These are phyloP conservation scores for Gambusia affinis DNA, from an alignment of 2,113 vertebrate genomes.

Conservation along the genomic window DNA sequence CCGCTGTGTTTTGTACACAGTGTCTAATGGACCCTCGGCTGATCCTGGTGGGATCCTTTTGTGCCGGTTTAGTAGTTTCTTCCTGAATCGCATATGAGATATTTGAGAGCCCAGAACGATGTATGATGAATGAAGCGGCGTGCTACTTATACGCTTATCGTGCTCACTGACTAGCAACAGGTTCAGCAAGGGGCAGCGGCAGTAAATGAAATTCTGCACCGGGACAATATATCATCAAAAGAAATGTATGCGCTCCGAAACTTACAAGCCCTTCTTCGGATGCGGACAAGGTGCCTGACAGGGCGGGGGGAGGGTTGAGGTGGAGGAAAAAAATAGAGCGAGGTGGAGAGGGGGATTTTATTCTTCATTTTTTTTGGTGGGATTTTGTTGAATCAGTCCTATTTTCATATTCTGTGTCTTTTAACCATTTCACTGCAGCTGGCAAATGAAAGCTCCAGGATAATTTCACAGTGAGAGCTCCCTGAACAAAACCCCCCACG, in stretches of 20 bases:
- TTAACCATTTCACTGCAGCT: constrained; percentile 76
- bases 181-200: constrained; percentile 98
- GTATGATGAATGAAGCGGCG: constrained; percentile 99
- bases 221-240: constrained; percentile 99
- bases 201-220: constrained; percentile 99
- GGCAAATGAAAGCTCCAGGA: constrained; percentile 70
- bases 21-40: constrained; percentile 80
- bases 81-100: constrained; percentile 93
- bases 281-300: constrained; percentile 92
- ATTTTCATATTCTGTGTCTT: constrained; percentile 86
- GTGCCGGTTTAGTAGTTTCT: constrained; percentile 86
- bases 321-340: constrained; percentile 41
- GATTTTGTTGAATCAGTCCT: constrained; percentile 88
- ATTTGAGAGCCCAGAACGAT: constrained; percentile 94
- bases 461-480: constrained; percentile 79
- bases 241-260: constrained; percentile 93
- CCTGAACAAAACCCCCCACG: constrained; percentile 68
- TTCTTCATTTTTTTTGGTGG: constrained; percentile 31
- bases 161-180: constrained; percentile 98
- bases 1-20: constrained; percentile 60
- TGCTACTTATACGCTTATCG: constrained; percentile 99
- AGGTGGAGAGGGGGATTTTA: constrained; percentile 72
- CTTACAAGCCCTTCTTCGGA: constrained; percentile 89
- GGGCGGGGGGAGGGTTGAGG: constrained; percentile 74
- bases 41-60: constrained; percentile 82